Conservation (phyloP, 2,113 vertebrate species). For the Etheostoma cragini region DNA sequence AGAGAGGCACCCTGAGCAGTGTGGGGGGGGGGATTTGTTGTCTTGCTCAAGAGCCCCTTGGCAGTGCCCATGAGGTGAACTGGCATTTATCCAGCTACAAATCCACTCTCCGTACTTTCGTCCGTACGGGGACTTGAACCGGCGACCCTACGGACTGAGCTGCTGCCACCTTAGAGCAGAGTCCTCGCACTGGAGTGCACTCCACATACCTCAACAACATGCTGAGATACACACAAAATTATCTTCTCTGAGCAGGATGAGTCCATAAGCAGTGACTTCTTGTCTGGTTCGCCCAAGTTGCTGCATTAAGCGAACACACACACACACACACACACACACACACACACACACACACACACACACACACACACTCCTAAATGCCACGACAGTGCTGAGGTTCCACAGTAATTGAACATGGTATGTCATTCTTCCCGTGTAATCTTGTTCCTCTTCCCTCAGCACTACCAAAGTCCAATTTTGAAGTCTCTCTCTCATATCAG, state of each 20-base stretch:
- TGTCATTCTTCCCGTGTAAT: constrained; percentile 37
- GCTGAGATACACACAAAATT: constrained; percentile 18
- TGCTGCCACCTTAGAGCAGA: not conserved
- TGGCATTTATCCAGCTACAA: too few species aligned
- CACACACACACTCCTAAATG: not conserved
- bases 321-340: constrained; percentile 9
- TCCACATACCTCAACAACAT: not conserved
- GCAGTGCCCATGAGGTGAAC: too few species aligned
- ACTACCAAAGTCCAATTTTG: constrained; percentile 37
- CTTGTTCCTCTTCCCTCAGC: constrained; percentile 48
- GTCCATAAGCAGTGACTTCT: constrained; percentile 21
- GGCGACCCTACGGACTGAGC: too few species aligned
- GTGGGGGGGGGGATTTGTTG: too few species aligned
- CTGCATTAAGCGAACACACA: constrained; percentile 22
- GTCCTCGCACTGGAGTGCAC: not conserved
- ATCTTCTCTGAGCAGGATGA: constrained; percentile 36
- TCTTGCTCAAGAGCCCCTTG: too few species aligned
- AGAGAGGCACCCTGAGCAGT: too few species aligned
- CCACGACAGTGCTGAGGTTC: constrained; percentile 33
- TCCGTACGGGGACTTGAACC: too few species aligned
- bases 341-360: not conserved
- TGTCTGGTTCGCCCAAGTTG: constrained; percentile 21
- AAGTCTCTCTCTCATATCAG: constrained; percentile 24
- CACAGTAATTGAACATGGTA: constrained; percentile 46
- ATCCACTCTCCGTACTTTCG: too few species aligned